Conservation (phyloP, 2,113 vertebrate species). For the Clarias gariepinus region DNA sequence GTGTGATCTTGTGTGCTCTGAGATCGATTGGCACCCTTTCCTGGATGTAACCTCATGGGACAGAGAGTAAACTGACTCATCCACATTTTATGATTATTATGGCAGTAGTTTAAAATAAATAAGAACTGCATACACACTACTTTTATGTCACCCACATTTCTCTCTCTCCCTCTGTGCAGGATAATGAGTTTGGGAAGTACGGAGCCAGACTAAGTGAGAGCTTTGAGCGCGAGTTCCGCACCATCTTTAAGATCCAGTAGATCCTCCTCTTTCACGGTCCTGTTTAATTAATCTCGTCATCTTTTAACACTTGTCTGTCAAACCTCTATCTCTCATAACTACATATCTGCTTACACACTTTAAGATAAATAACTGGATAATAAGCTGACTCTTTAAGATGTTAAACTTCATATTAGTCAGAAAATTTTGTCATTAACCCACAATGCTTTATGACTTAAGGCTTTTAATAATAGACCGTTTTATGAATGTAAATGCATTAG, state of each 20-base stretch:
- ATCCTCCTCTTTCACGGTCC: background rate
- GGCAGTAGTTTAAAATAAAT: background rate
- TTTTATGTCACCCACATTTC: background rate
- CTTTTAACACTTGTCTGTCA: background rate
- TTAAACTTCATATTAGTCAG: background rate
- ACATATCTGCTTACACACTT: background rate
- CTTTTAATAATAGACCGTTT: background rate
- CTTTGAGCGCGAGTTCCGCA: slow-evolving; percentile 62
- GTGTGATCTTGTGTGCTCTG: too few relatives aligned
- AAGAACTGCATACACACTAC: background rate
- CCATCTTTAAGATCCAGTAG: slow-evolving; percentile 58
- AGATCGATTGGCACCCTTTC: too few relatives aligned
- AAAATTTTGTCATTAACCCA: background rate
- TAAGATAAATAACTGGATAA: background rate
- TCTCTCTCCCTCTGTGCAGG: slow-evolving; percentile 47
- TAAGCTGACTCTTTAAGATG: background rate
- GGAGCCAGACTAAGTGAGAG: slow-evolving; percentile 55
- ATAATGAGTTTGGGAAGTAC: slow-evolving; percentile 45
- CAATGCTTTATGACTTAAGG: background rate
- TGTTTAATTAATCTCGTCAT: background rate
- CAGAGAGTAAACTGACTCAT: background rate
- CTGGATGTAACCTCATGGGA: too few relatives aligned
- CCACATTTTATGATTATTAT: background rate
- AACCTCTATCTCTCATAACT: background rate
- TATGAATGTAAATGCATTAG: background rate